A percentile compares a stretch with the other conserved stretches of the same genome.
Evolutionary conservation across 2,113 vertebrate species (phyloP).

Genomic region (Leucoraja erinaceus): DNA sequence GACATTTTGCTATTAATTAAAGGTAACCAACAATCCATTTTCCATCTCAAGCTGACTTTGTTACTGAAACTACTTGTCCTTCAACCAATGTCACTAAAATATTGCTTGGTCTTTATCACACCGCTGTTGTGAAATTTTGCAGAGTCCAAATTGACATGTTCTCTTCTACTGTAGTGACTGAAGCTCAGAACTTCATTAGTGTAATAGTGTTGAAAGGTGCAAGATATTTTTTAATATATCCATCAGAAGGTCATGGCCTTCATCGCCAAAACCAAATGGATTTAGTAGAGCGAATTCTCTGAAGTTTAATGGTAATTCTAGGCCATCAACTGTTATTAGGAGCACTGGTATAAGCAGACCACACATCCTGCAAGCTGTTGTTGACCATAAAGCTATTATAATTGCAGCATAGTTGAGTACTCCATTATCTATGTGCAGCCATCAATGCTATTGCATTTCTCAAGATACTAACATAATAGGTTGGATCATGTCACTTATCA

Average conservation of each 20-base stretch:
- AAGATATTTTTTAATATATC: neutral
- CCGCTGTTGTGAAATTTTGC: no score
- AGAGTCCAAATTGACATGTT: neutral
- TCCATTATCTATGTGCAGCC: neutral
- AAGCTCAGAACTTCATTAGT: neutral
- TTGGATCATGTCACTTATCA: no score
- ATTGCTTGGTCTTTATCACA: neutral
- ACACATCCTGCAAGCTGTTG: neutral
- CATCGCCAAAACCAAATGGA: neutral
- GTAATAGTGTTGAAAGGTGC: neutral
- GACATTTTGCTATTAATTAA: no score
- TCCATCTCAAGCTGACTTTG: neutral
- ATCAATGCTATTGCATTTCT: neutral
- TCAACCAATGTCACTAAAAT: neutral
- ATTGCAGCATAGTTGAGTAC: neutral
- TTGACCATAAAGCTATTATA: neutral
- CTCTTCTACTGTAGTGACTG: neutral
- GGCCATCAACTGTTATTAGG: neutral
- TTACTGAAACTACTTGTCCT: neutral
- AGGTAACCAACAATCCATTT: neutral
- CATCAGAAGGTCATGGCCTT: no score
- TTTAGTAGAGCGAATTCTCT: neutral
- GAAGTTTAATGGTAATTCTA: neutral
- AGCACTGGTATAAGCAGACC: neutral
- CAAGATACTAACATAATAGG: neutral